phyloP scores from a whole-genome alignment of 1,140 invertebrate species.

The Trissolcus basalis region DNA sequence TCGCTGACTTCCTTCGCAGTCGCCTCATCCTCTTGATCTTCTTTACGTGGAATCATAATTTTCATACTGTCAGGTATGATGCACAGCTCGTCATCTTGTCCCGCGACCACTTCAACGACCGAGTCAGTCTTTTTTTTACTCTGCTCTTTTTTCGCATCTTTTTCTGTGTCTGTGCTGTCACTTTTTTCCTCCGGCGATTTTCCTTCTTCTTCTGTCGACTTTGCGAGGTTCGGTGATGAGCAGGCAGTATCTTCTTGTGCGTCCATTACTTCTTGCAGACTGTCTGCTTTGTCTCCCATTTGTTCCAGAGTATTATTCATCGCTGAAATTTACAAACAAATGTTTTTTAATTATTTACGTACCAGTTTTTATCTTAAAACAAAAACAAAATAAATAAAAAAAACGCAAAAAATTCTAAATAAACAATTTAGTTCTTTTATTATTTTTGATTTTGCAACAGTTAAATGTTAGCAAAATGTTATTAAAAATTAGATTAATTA shows the following conservation, averaged over 20 bases:
- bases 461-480: too few relatives aligned
- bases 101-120: constrained; percentile 62
- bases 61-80: constrained; percentile 74
- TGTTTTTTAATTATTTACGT: too few relatives aligned
- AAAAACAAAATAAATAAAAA: too few relatives aligned
- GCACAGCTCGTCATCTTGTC: constrained; percentile 73
- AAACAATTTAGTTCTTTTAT: too few relatives aligned
- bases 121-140: constrained; percentile 13
- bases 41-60: constrained; percentile 55
- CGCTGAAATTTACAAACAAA: too few relatives aligned
- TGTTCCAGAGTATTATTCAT: too few relatives aligned
- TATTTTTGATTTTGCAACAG: too few relatives aligned
- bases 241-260: constrained; percentile 44
- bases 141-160: constrained; percentile 12
- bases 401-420: too few relatives aligned
- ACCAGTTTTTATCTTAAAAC: too few relatives aligned
- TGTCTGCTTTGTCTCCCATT: constrained; percentile 64
- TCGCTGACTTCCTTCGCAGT: background rate
- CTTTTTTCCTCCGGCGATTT: too few relatives aligned
- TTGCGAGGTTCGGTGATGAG: background rate
- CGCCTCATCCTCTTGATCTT: constrained; percentile 8
- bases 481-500: too few relatives aligned
- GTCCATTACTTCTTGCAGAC: constrained; percentile 64
- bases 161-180: constrained; percentile 1
- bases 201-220: constrained; percentile 8